phyloP scores from a whole-genome alignment of 2,888 invertebrate genomes.

The Meiosimyza decipiens region DNA sequence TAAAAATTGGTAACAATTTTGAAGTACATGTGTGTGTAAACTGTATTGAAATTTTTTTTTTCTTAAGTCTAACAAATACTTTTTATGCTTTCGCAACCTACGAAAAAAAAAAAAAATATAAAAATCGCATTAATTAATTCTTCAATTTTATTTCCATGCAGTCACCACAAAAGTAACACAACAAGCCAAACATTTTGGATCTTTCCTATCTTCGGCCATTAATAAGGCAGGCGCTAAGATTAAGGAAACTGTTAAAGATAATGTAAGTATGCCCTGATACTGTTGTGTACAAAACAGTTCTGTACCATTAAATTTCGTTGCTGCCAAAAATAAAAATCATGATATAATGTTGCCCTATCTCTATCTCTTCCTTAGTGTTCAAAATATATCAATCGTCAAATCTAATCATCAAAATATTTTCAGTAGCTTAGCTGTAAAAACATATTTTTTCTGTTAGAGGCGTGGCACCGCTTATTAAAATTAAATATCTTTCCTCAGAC shows the following conservation, averaged over 20 bases:
- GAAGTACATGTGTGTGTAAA: conserved; percentile 31
- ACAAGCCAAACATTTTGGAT: conserved; percentile 90
- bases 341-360: no score
- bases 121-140: not conserved
- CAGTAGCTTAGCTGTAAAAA: no score
- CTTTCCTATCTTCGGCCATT: conserved; percentile 93
- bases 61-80: conserved; percentile 31
- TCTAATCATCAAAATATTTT: no score
- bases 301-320: no score
- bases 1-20: conserved; percentile 49
- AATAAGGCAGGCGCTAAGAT: conserved; percentile 97
- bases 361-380: no score
- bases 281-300: no score
- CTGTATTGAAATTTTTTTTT: not conserved
- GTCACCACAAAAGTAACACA: conserved; percentile 91
- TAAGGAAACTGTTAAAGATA: conserved; percentile 96
- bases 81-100: conserved; percentile 1
- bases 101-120: not conserved
- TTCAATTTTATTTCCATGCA: conserved; percentile 55
- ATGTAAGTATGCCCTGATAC: conserved; percentile 73
- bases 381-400: no score
- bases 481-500: no score
- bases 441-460: no score
- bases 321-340: no score
- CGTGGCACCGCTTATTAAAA: no score